Evolutionary conservation across 2,888 invertebrate species (phyloP), one percentile per base, ranked within the genome.

Genomic region (Lamproptera curius): DNA sequence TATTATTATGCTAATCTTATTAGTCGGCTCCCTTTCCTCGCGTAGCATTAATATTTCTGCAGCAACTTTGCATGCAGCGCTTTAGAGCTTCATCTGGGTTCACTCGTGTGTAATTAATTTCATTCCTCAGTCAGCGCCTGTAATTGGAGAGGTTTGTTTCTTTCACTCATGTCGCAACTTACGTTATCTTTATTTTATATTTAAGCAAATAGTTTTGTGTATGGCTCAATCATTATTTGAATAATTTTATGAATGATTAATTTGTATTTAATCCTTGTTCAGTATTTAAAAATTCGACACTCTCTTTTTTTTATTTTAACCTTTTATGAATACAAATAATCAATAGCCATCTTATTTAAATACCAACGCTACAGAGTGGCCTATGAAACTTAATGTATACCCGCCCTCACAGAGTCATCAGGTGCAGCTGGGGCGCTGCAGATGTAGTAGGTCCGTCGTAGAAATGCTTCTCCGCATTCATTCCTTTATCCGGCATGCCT

Each of bases 1-100:
- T 61, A 20, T 6, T 5, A 20, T 83, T 83, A 85, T 83, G 83
- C 73, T 78, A 85, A 86, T 84, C 79, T 80, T 83, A 81, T 85
- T 83, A 83, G 79, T 76, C 78, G 77, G 81, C 81, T 76, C 78
- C 76, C n/a, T n/a, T 80, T 71, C 67, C 63, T 57, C 53, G 61
- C 69, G 74, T 74, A 74, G 67, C 76, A 48, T 78, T 73, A 73
- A 73, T 70, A 66, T 67, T 65, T 61, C 56, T 66, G 61, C 63
- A 66, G 62, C 59, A 63, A 57, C 61, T 62, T 62, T 61, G 58
- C n/a, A 61, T 52, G 50, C 50, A 52, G 46, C 55, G 42, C 20
- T 52, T 43, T 52, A 49, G 39, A 39, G 54, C 52, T 54, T 51
- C 54, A 47, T 42, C 37, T 33, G 39, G 42, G 17, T 50, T 37